Base-by-base conservation (phyloP, 2,888 invertebrate species). In the Galerucella calmariensis region DNA sequence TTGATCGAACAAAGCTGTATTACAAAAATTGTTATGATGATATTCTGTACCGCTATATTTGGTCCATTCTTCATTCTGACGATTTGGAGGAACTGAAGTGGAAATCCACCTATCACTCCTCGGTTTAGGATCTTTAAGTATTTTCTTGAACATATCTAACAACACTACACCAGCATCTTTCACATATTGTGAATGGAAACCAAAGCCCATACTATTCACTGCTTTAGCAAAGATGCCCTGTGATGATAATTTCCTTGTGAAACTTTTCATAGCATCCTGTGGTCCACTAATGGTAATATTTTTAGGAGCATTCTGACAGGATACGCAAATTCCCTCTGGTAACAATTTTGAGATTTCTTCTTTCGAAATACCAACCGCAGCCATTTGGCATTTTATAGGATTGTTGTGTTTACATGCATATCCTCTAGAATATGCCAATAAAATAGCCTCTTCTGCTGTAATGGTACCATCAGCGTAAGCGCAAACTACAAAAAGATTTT, bases 281-380 rank as follows among this genome's bases (percentile, higher is more conserved):
- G 95, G 95, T 0, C 97, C 97, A 2, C 97, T 97, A 79, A 98
- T 92, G n/a, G 97, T 97, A 72, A 95, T 93, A 63, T 94, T 96
- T 81, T 96, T 94, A 0, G 92, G 90, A 0, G 94, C 92, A 84
- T 98, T 97, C 88, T 96, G 96, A 83, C 97, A 97, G 0, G 97
- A 95, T 2, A 95, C 92, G 81, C 94, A 94, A 59, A 97, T 93
- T 66, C 93, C 93, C 1, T 91, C 88, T 0, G 96, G 95, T 75
- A 94, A 90, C 76, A 93, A 87, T 46, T 88, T 81, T 77, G 90
- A 90, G 11, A 73, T 66, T 62, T 81, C 80, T 73, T 79, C 78
- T 11, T 56, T 53, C 2, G 81, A 77, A 12, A 82, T 69, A 24
- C 94, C 96, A 2, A 96, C 90, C 2, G 95, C 94, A 53, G 96